Evolutionary conservation across 2,113 vertebrate species (phyloP).

Genomic region (Rhinolophus sinicus): DNA sequence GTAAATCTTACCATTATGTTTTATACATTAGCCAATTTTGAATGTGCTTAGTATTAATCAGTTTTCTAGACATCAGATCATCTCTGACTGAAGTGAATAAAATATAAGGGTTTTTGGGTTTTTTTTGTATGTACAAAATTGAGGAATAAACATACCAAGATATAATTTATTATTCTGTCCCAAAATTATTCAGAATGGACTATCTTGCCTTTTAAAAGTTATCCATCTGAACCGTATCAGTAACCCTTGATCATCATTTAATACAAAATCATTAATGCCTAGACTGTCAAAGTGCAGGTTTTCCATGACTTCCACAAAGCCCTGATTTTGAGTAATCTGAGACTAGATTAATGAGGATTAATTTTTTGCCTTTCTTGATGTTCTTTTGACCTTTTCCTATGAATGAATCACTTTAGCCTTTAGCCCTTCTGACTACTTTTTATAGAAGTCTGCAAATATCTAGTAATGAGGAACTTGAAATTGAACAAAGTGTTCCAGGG

Average conservation of each 20-base stretch:
- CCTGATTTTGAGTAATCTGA: slow-evolving; percentile 44
- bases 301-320: neutral
- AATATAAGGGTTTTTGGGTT: neutral
- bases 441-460: slow-evolving; percentile 64
- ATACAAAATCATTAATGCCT: neutral
- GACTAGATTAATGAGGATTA: slow-evolving; percentile 60
- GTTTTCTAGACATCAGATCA: slow-evolving; percentile 6
- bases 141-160: neutral
- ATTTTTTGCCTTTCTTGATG: slow-evolving; percentile 44
- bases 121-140: neutral
- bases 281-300: neutral
- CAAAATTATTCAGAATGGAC: neutral
- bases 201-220: neutral
- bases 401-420: slow-evolving; percentile 62
- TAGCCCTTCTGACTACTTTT: slow-evolving; percentile 58
- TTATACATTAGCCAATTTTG: neutral
- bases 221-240: neutral
- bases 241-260: neutral
- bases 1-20: neutral
- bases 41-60: neutral
- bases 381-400: slow-evolving; percentile 70
- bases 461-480: slow-evolving; percentile 61
- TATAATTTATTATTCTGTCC: neutral
- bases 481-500: slow-evolving; percentile 56
- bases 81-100: slow-evolving; percentile 11